Evolutionary conservation across 2,888 invertebrate genomes (phyloP), one percentile per base, ranked within the genome.

Genomic region (Mechanitis mazaeus): DNA sequence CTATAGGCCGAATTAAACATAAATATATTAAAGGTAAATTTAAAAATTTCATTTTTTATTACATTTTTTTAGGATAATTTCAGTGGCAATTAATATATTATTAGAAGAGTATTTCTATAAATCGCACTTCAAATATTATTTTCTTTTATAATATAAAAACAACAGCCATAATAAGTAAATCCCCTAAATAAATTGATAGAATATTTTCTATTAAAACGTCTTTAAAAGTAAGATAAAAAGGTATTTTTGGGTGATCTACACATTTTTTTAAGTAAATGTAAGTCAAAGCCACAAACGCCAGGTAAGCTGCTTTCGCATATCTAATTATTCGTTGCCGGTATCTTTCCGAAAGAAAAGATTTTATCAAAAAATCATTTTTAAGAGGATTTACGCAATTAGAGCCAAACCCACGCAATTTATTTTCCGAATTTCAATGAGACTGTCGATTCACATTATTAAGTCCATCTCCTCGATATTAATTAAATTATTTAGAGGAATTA

Each of bases 331-430:
- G 72, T 72, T 74, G 69, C 69, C 70, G 67, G 71, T 76, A 76
- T 71, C 78, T 69, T 72, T 72, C 74, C 66, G 73, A 67, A 70
- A 70, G 71, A 71, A 80, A 80, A 80, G 76, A 80, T 79, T 78
- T 79, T 72, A 80, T 81, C 78, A 70, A 75, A 76, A 73, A 75
- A 82, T 77, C 75, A 75, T 72, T 74, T 71, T 75, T 79, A 82
- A 85, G 83, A 79, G 82, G 85, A 85, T 87, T 87, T 82, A 75
- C 77, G 80, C 84, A 85, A 85, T 86, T 87, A 85, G 84, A 86
- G 33, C 28, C 28, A 59, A 55, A 55, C 50, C 50, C 31, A 50
- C 50, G 31, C 31, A 31, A 31, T 50, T 31, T 50, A 31, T 50
- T 50, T 50, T 3, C 50, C 50, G 31, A 2, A 11, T 50, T 50